Base-by-base conservation (phyloP, 2,113 vertebrate genomes). In the Serinus canaria region DNA sequence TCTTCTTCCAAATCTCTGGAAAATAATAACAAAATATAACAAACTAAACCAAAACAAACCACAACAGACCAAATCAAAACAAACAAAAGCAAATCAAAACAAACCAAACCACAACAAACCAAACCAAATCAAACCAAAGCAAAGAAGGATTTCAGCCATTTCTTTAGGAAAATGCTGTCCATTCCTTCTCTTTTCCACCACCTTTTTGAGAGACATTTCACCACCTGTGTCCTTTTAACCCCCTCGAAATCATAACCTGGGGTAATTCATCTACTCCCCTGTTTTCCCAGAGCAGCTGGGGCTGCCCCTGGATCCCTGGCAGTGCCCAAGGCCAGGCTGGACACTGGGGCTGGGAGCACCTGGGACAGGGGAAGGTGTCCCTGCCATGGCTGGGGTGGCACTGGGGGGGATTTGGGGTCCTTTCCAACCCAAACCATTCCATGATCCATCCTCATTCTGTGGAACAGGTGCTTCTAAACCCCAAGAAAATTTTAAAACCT, bases 351-450 rank as follows among this genome's bases (percentile, higher is more conserved):
- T 24, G 68, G 75, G 68, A 81, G 75, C 59, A 33, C 14, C 50
- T 39, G 68, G 60, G 19, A 6, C 16, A 39, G 52, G 9, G 60
- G 69, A 0, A 82, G 60, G 15, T 33, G 86, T 52, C 68, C 77
- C 60, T 81, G 68, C 60, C 68, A 14, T 17, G 44, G 75, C 31
- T 2, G 16, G 35, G 17, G 10, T 20, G 56, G 39, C 3, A 7
- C 49, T 44, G 27, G 33, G 1, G 37, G 24, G 20, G 1, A 1
- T 1, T 80, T 17, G 0, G 1, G 8, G 20, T 67, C 23, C 27
- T 11, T 39, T n/a, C 52, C 4, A 5, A 13, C 20, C 39, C 21
- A 22, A 53, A 41, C 24, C 13, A 21, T 30, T 46, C 78, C 23
- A 15, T 22, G 53, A 53, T 47, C 63, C 67, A 33, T 16, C 43